phyloP scores from a whole-genome alignment of 2,888 invertebrate genomes.

The Campoletis raptor region DNA sequence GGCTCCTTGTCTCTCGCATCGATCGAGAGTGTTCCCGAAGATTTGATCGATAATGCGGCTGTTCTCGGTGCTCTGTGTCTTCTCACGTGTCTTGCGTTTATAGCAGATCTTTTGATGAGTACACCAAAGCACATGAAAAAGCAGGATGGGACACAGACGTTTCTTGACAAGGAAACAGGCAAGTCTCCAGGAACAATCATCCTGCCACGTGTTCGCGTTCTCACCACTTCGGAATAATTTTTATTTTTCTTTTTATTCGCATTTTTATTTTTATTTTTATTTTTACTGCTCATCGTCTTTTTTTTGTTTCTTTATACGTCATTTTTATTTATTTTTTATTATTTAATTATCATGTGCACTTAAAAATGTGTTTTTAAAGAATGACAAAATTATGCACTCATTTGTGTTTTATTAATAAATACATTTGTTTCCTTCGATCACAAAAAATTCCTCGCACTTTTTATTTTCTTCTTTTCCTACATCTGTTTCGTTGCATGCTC shows the following conservation, averaged over 20 bases:
- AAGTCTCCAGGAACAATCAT: constrained; percentile 70
- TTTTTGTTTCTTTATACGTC: constrained; percentile 20
- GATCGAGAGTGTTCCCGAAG: constrained; percentile 89
- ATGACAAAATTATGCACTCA: constrained; percentile 24
- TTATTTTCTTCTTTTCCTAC: constrained; percentile 32
- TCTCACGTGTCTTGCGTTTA: constrained; percentile 89
- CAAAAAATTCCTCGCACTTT: constrained; percentile 36
- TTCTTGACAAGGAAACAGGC: constrained; percentile 79
- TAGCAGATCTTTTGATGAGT: constrained; percentile 87
- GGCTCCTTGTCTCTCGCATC: constrained; percentile 90
- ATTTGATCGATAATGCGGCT: constrained; percentile 90
- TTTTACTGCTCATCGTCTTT: constrained; percentile 11
- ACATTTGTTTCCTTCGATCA: constrained; percentile 32
- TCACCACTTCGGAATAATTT: constrained; percentile 62
- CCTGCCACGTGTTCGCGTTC: constrained; percentile 66
- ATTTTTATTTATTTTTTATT: constrained; percentile 26
- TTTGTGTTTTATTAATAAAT: constrained; percentile 62
- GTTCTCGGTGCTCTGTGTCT: constrained; percentile 89
- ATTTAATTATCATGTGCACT: constrained; percentile 8
- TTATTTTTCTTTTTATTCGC: no score
- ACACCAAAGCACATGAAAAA: constrained; percentile 75
- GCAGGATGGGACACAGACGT: constrained; percentile 74
- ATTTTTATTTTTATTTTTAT: constrained; percentile 29
- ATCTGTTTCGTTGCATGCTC: not conserved
- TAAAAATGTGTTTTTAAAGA: not conserved